Conservation (phyloP, 2,888 invertebrate species). For the Agonopterix subpropinquella region DNA sequence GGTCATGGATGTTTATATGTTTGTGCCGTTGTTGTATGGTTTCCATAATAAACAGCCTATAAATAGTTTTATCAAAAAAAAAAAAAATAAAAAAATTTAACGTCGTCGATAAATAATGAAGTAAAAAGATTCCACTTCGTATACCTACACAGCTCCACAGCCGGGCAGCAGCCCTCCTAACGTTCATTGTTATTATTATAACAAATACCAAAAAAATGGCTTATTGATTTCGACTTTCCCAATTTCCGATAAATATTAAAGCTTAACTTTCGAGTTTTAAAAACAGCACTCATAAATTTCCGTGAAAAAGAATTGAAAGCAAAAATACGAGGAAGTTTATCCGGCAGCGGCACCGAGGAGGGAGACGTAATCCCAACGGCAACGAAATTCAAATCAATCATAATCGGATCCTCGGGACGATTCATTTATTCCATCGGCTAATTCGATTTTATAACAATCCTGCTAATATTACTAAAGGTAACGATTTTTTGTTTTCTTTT, state of each 20-base stretch:
- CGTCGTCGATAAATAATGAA: no score
- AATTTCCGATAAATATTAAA: not conserved
- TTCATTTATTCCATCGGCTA: not conserved
- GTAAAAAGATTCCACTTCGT: no score
- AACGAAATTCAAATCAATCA: not conserved
- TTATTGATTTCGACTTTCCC: not conserved
- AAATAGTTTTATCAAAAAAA: no score
- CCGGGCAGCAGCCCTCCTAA: no score
- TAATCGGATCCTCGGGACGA: not conserved
- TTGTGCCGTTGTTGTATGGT: no score
- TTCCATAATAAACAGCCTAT: no score
- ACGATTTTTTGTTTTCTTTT: no score
- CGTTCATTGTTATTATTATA: no score
- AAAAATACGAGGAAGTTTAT: not conserved
- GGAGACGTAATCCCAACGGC: not conserved
- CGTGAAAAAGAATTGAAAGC: not conserved
- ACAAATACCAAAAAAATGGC: not conserved
- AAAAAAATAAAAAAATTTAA: no score
- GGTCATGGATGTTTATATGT: no score
- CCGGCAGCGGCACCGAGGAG: not conserved
- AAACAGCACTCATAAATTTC: not conserved
- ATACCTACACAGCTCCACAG: no score
- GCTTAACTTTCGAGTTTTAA: not conserved
- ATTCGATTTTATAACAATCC: not conserved
- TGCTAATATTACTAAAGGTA: not conserved